Percentiles rank a stretch among this genome's conserved stretches.
phyloP scores from a whole-genome alignment of 2,113 vertebrate genomes.

The Uropsilus gracilis region DNA sequence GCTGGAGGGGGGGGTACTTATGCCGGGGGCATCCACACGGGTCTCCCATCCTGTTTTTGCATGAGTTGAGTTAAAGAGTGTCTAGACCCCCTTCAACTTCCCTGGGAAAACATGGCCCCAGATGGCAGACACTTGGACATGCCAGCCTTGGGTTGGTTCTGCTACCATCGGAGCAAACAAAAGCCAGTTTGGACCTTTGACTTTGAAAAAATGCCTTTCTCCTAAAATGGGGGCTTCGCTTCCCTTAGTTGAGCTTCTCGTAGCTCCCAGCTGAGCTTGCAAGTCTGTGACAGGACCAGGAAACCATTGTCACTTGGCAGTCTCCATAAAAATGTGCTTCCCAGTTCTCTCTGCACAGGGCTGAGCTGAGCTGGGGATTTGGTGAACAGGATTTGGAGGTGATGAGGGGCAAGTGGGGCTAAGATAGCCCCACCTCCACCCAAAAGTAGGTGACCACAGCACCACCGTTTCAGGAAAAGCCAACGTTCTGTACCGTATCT shows the following conservation, averaged over 20 bases:
- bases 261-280: neutral
- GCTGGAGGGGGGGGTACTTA: neutral
- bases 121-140: neutral
- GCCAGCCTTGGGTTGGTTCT: neutral
- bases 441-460: neutral
- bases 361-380: neutral
- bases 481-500: too few species aligned
- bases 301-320: neutral
- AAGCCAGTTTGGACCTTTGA: neutral
- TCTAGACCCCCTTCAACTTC: rapidly evolving
- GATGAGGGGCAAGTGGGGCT: neutral
- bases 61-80: neutral
- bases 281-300: neutral
- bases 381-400: neutral
- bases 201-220: neutral
- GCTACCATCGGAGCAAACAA: neutral
- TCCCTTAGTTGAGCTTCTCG: too few species aligned
- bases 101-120: neutral
- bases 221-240: neutral
- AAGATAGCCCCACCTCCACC: neutral
- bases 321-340: neutral
- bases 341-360: neutral
- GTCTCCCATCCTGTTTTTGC: neutral
- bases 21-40: neutral
- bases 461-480: neutral